Evolutionary conservation across 2,888 invertebrate genomes (phyloP).

Genomic region (Idaea straminata): DNA sequence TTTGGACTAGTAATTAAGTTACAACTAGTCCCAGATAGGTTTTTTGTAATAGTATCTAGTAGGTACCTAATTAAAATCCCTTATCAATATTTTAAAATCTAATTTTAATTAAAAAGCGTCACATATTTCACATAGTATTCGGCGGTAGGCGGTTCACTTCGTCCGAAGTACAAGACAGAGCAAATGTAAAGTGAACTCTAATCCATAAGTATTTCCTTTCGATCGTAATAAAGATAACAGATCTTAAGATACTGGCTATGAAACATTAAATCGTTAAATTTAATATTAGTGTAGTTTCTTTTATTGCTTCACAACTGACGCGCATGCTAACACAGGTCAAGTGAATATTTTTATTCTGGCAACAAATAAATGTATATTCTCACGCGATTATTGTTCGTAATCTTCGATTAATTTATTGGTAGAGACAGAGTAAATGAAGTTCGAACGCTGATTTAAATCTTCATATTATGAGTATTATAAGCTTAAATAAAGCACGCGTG

Average conservation of each 20-base stretch:
- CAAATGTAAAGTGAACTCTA: constrained; percentile 51
- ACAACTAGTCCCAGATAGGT: too few relatives aligned
- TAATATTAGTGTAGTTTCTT: constrained; percentile 76
- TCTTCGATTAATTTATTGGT: constrained; percentile 50
- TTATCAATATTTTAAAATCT: constrained; percentile 72
- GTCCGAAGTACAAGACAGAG: constrained; percentile 47
- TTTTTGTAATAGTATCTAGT: constrained; percentile 51
- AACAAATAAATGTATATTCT: constrained; percentile 73
- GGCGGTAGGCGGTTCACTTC: constrained; percentile 71
- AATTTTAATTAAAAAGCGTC: constrained; percentile 79
- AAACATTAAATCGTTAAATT: constrained; percentile 78
- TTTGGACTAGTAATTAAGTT: too few relatives aligned
- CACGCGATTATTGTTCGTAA: constrained; percentile 67
- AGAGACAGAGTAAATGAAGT: constrained; percentile 41
- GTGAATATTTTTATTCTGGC: constrained; percentile 61
- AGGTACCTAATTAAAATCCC: constrained; percentile 63
- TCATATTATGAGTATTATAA: too few relatives aligned
- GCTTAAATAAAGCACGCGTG: too few relatives aligned
- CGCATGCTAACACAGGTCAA: constrained; percentile 64
- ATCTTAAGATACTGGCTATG: constrained; percentile 54
- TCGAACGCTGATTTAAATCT: neutral
- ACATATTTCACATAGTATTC: constrained; percentile 77
- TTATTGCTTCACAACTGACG: constrained; percentile 74
- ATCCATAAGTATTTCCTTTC: constrained; percentile 36
- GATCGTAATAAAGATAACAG: constrained; percentile 39